These are phyloP conservation scores for Lepeophtheirus nordmannii DNA, from an alignment of 2,888 invertebrate species.

Conservation along the genomic window DNA sequence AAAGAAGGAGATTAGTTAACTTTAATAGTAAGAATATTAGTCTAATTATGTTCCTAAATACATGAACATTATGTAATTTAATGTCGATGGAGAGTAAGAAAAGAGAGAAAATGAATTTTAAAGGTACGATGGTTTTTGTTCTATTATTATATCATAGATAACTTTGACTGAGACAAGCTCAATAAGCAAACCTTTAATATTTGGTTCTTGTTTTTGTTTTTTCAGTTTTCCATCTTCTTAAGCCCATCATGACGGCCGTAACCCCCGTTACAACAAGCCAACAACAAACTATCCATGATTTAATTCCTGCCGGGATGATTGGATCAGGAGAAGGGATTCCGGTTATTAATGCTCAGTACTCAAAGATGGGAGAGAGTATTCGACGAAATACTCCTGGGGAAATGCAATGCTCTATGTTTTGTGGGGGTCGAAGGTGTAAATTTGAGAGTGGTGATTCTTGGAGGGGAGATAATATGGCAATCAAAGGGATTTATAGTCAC, in stretches of 20 bases:
- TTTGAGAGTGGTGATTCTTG: constrained; percentile 54
- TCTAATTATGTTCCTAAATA: no score
- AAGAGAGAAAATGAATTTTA: no score
- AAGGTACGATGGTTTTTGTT: no score
- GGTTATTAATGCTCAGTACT: constrained; percentile 6
- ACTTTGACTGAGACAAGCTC: no score
- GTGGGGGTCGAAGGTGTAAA: constrained; percentile 64
- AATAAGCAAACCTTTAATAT: neutral
- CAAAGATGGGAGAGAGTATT: constrained; percentile 11
- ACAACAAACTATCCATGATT: constrained; percentile 6
- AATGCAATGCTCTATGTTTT: constrained; percentile 63
- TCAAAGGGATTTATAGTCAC: constrained; percentile 52
- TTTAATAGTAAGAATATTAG: no score
- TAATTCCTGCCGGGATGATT: constrained; percentile 17
- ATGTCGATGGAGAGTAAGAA: no score
- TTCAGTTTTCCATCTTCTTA: neutral
- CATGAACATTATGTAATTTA: no score
- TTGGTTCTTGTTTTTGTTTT: neutral
- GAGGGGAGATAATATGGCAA: constrained; percentile 47
- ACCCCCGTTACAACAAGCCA: constrained; percentile 10
- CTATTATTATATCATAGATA: no score
- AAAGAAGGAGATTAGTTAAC: no score
- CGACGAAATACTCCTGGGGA: constrained; percentile 44
- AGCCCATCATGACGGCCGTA: constrained; percentile 5
- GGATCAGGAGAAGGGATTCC: constrained; percentile 23